Evolutionary conservation across 2,797 vertebrate genomes (phyloP), one percentile per base, ranked within the genome.

Genomic region (Knipowitschia caucasica): DNA sequence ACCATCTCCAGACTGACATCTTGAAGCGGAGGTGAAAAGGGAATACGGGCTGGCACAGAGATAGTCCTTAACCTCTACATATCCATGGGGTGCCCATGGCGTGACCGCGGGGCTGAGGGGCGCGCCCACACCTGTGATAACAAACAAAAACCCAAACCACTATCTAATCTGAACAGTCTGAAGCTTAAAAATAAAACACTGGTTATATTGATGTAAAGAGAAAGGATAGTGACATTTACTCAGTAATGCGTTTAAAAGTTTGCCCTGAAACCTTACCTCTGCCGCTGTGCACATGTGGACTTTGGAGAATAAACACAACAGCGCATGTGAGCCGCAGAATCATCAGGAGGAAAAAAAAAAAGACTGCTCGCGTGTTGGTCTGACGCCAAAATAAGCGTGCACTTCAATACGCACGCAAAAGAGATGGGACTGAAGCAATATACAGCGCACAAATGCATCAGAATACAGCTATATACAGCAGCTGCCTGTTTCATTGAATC

Each of bases 41-140:
- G 54, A 23, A 43, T 26, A 27, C 17, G 44, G 70, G 64, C 64
- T 65, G 57, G 62, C 50, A 60, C 47, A 54, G 69, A 68, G 73
- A 81, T 85, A 89, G 81, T 87, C 88, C 85, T 88, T 86, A 80
- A 76, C 82, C 86, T 81, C 86, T 81, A 76, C 75, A 86, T 85
- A 79, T 61, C 27, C 52, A 70, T 75, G 71, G 70, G 81, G 71
- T 62, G 36, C 3, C 74, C 55, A 72, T 71, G 38, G 62, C 65
- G 42, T 77, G 77, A 60, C 71, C 75, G 76, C 80, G 64, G 26
- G 55, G 23, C 29, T 27, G 45, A 53, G 27, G 69, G 33, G 51
- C 45, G 73, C 69, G 58, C 71, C 57, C 52, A 62, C 73, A 78
- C 78, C 61, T 80, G 71, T 58, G 64, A 52, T 53, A 38, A 80